phyloP scores from a whole-genome alignment of 2,888 invertebrate genomes.

The Stegophylla sp. region DNA sequence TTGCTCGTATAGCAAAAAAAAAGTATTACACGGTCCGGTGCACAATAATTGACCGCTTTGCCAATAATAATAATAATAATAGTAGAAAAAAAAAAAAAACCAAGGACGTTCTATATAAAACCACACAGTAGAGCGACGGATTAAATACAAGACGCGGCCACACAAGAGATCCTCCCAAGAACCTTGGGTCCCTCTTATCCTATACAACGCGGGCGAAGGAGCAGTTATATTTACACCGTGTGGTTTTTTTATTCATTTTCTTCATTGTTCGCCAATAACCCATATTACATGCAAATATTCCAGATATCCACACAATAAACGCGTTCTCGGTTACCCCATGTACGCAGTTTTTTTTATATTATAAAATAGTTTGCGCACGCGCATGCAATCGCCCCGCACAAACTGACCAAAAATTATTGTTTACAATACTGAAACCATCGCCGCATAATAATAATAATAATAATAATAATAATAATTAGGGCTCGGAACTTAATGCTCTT shows the following conservation, averaged over 20 bases:
- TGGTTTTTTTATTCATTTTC: conserved; percentile 1
- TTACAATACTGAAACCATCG: neutral
- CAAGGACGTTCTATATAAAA: conserved; percentile 57
- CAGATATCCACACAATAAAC: neutral
- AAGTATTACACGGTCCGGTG: conserved; percentile 33
- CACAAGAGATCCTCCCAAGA: neutral
- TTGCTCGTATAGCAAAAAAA: conserved; percentile 4
- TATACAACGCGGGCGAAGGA: neutral
- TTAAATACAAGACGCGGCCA: no score
- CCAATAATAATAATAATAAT: conserved; percentile 33
- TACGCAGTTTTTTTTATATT: neutral
- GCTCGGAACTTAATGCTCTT: no score
- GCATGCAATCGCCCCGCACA: neutral
- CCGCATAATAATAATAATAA: neutral
- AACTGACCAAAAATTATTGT: conserved; percentile 18
- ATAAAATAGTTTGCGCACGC: neutral
- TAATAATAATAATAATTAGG: no score
- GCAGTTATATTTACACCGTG: conserved; percentile 10
- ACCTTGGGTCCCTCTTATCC: conserved; percentile 15
- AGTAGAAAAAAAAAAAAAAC: conserved; percentile 27
- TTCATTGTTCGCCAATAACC: conserved; percentile 7
- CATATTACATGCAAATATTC: conserved; percentile 30
- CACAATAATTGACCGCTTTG: conserved; percentile 48
- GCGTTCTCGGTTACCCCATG: neutral
- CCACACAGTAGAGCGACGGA: neutral